Conservation (phyloP, 35 echinoderm and acorn worm genomes). For the Apostichopus californicus region DNA sequence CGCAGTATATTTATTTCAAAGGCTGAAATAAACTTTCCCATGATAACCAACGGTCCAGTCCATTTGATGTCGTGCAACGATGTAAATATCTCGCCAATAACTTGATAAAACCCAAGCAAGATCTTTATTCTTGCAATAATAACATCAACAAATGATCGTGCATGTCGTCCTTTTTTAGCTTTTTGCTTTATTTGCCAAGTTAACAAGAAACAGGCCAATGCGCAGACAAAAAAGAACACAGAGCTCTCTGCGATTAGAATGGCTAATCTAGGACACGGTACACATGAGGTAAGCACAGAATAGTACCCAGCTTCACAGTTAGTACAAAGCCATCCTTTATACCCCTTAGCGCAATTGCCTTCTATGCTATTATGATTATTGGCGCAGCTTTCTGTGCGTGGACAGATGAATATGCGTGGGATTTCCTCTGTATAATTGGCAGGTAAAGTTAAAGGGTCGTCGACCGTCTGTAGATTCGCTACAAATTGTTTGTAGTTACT, state of each 20-base stretch:
- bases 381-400: background rate
- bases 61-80: conserved; percentile 27
- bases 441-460: background rate
- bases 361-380: background rate
- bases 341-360: conserved; percentile 21
- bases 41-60: background rate
- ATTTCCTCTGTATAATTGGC: background rate
- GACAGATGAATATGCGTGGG: background rate
- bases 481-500: conserved; percentile 14
- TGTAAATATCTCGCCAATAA: conserved; percentile 26
- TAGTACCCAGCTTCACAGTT: conserved; percentile 37
- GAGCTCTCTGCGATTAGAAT: background rate
- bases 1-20: conserved; percentile 4
- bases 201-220: background rate
- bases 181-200: no score
- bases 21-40: background rate
- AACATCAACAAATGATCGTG: background rate
- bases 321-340: conserved; percentile 22
- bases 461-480: background rate
- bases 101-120: conserved; percentile 51
- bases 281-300: conserved; percentile 6
- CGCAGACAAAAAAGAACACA: background rate
- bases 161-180: no score
- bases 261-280: no score
- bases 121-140: conserved; percentile 35